A percentile compares a stretch with the other conserved stretches of the same genome.
Conservation (phyloP, 2,113 vertebrate species). For the Oncorhynchus tshawytscha region DNA sequence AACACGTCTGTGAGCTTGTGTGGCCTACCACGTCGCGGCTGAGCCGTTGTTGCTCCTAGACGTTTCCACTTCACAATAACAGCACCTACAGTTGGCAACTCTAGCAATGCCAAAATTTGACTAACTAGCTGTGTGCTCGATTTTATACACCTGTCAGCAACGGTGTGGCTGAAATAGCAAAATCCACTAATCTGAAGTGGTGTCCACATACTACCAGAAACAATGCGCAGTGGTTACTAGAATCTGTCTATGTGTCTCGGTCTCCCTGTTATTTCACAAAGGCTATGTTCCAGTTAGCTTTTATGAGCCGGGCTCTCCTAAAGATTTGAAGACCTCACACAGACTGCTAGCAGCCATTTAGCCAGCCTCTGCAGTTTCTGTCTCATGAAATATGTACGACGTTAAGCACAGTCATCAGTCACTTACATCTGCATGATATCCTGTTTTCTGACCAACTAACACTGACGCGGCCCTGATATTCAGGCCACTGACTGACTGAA, state of each 20-base stretch:
- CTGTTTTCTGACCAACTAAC: slow-evolving; percentile 41
- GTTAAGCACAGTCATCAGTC: slow-evolving; percentile 35
- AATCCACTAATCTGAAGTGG: no score
- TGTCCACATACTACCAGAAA: background rate
- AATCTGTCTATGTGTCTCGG: background rate
- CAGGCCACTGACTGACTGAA: background rate
- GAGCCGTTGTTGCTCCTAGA: no score
- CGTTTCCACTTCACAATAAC: no score
- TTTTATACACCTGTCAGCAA: background rate
- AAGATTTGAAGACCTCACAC: background rate
- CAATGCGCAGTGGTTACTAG: background rate
- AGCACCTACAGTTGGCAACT: no score
- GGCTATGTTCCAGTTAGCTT: background rate
- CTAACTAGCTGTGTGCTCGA: no score
- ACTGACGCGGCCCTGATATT: background rate
- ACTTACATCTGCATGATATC: slow-evolving; percentile 35
- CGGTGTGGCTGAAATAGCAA: background rate
- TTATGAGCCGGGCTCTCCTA: background rate
- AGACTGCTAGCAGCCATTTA: slow-evolving; percentile 6
- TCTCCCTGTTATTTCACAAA: background rate
- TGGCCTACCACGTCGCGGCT: no score
- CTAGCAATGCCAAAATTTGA: no score
- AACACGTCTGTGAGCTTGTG: no score
- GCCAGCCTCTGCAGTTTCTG: slow-evolving; percentile 29
- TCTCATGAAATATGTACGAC: slow-evolving; percentile 65